Evolutionary conservation across 2,113 vertebrate genomes (phyloP).

Genomic region (Rhynchomys soricoides): DNA sequence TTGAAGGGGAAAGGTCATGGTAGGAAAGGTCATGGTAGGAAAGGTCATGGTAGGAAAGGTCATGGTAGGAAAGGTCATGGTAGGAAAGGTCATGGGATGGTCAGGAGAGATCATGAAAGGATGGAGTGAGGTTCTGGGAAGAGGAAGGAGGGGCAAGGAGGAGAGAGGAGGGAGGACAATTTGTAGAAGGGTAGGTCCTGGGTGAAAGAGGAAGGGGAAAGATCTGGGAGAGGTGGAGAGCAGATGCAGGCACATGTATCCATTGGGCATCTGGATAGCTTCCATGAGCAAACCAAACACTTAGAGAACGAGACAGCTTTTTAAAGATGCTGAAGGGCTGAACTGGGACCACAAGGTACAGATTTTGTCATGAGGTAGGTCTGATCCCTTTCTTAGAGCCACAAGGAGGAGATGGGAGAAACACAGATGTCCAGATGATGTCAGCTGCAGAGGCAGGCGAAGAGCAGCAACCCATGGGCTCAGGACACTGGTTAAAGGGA

Average conservation of each 20-base stretch:
- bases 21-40: not conserved
- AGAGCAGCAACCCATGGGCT: no score
- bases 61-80: not conserved
- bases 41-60: not conserved
- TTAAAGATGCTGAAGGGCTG: not conserved
- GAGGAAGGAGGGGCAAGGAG: not conserved
- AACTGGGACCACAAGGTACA: not conserved
- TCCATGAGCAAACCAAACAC: not conserved
- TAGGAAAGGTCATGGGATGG: no score
- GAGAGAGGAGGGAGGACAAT: not conserved
- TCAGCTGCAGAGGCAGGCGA: accelerated
- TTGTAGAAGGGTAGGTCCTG: not conserved
- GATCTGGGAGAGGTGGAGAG: accelerated
- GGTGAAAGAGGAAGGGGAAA: not conserved
- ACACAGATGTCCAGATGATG: accelerated
- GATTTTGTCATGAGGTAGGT: no score
- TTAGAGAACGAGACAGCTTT: not conserved
- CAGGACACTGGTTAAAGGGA: accelerated
- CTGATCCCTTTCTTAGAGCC: not conserved
- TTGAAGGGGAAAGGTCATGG: not conserved
- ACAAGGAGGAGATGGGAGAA: not conserved
- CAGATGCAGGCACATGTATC: accelerated
- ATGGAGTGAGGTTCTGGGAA: not conserved
- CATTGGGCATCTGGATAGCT: not conserved
- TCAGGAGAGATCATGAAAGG: not conserved